Base-by-base conservation (phyloP, 2,888 invertebrate genomes). In the Dicycla oo region DNA sequence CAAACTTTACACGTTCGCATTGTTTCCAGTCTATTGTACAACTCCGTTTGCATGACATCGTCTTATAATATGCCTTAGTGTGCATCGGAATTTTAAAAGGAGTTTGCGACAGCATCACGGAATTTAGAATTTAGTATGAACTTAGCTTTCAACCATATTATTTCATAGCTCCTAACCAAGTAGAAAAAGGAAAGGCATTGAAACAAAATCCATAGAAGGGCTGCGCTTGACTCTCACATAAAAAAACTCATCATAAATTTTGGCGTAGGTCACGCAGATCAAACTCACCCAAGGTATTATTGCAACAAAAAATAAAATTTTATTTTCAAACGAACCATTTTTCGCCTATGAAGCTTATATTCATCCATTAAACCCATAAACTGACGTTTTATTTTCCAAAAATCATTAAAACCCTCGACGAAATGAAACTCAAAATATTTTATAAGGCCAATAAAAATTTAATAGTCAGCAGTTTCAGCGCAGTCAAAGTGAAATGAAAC, bases 1-100 rank as follows among this genome's bases (percentile, higher is more conserved):
- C 80, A 78, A 88, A 86, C 81, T 86, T 88, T 79, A 62, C 73
- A 72, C 84, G 85, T 87, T 85, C 69, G 63, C 82, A 86, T 87
- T 87, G 88, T 87, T 86, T 79, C 69, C 34, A 72, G 69, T 69
- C 72, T 74, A 69, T 77, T 80, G 75, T 82, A 67, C 30, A 30
- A 18, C 57, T 69, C n/a, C 58, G 64, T 79, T 74, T 54, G 54
- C 34, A 30, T 80, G 66, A 66, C 30, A 47, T 23, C 40, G 13
- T 78, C 47, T 60, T 78, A 23, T 70, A 73, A 73, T 53, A 62
- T 30, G 20, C 20, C 66, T 56, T 57, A 30, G 63, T 63, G 20
- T 45, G 38, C 23, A 53, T 61, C 10, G 18, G 18, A 45, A 60
- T 60, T 58, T 38, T n/a, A 11, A 62, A 49, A 54, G 6, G 2